Conservation (phyloP, 2,888 invertebrate genomes). For the Cristatella mucedo region DNA sequence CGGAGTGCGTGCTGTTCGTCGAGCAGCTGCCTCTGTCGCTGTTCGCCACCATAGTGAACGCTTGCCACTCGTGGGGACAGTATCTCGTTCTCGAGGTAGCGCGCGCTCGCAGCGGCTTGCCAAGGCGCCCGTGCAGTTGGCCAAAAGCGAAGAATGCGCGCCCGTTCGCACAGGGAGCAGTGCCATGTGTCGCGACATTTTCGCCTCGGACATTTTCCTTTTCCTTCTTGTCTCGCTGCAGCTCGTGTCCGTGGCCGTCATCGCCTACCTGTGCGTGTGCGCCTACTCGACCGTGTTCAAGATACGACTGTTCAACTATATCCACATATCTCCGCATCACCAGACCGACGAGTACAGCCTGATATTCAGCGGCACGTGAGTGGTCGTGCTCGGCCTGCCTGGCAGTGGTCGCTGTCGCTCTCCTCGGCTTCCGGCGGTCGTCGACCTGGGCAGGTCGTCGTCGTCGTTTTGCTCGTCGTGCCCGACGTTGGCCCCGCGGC, state of each 20-base stretch:
- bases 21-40: slow-evolving; percentile 77
- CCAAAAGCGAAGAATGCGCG: no score
- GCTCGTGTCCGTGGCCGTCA: slow-evolving; percentile 72
- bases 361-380: slow-evolving; percentile 87
- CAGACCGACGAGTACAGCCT: slow-evolving; percentile 97
- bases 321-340: slow-evolving; percentile 90
- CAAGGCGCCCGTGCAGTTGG: no score
- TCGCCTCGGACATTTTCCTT: no score
- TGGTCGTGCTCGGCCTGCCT: no score
- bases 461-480: no score
- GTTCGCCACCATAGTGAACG: slow-evolving; percentile 79
- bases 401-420: no score
- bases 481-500: neutral
- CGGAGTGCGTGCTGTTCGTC: slow-evolving; percentile 93
- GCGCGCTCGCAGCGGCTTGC: neutral
- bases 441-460: no score
- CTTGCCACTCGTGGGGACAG: slow-evolving; percentile 64
- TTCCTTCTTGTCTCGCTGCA: slow-evolving; percentile 39
- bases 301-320: slow-evolving; percentile 83
- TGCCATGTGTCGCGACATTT: neutral
- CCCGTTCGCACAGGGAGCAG: no score
- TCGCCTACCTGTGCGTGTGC: slow-evolving; percentile 88
- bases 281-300: slow-evolving; percentile 95
- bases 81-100: slow-evolving; percentile 82
- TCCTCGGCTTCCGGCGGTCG: no score